Percentiles rank a stretch among this genome's conserved stretches.
Conservation (phyloP, 2,888 invertebrate genomes). For the Flexamia atlantica region DNA sequence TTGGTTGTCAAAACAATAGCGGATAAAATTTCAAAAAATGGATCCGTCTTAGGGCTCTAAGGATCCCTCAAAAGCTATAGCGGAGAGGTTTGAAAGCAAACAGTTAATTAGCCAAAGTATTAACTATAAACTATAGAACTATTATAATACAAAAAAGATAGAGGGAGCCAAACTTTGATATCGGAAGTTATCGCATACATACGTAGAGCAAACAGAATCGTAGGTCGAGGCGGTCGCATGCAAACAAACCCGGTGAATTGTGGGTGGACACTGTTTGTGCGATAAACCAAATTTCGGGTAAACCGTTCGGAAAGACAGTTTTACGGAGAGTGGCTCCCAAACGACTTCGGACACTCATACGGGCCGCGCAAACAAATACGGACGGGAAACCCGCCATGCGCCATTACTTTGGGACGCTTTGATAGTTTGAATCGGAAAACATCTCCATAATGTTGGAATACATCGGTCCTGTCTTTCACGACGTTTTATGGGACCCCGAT, state of each 20-base stretch:
- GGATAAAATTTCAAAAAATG: no score
- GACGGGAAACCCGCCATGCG: slow-evolving; percentile 25
- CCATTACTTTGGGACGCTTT: slow-evolving; percentile 29
- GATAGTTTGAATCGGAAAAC: slow-evolving; percentile 27
- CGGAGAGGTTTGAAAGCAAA: no score
- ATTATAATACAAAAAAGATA: no score
- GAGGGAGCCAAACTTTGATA: not conserved
- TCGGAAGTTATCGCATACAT: slow-evolving; percentile 11
- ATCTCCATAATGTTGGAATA: slow-evolving; percentile 25
- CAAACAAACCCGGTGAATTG: slow-evolving; percentile 19
- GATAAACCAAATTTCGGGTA: slow-evolving; percentile 41
- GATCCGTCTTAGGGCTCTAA: no score
- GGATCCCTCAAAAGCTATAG: no score
- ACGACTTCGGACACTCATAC: slow-evolving; percentile 30
- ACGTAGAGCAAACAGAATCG: slow-evolving; percentile 16
- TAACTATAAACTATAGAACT: no score
- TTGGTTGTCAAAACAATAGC: no score
- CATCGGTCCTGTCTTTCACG: not conserved
- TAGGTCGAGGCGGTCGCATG: slow-evolving; percentile 13
- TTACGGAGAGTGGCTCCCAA: slow-evolving; percentile 47
- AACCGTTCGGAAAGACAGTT: slow-evolving; percentile 49
- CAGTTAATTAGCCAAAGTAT: no score
- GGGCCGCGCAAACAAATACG: slow-evolving; percentile 27
- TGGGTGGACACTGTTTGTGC: slow-evolving; percentile 32
- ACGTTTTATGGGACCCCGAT: not conserved